A percentile compares a stretch with the other conserved stretches of the same genome.
Conservation (phyloP, 2,888 invertebrate species). For the Beris morrisii region DNA sequence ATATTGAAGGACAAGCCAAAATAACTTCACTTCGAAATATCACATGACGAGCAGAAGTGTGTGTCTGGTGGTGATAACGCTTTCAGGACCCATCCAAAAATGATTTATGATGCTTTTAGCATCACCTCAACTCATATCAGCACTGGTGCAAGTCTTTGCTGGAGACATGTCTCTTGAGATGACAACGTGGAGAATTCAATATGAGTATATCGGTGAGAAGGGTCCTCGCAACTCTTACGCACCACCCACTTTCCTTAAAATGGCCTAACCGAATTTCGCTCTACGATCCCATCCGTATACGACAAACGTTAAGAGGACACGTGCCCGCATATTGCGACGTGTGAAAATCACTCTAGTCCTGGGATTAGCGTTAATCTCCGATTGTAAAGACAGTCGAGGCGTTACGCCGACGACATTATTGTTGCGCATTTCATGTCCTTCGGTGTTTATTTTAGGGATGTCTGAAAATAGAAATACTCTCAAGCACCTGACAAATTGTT, state of each 20-base stretch:
- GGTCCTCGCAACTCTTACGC: no score
- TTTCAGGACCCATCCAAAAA: conserved; percentile 20
- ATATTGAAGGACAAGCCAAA: no score
- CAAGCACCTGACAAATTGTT: conserved; percentile 24
- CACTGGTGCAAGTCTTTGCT: conserved; percentile 22
- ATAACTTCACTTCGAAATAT: no score
- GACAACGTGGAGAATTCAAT: conserved; percentile 20
- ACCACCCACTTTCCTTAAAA: no score
- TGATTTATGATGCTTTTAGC: conserved; percentile 24
- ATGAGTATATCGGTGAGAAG: not conserved
- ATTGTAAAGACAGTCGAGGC: conserved; percentile 30
- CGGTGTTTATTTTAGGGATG: conserved; percentile 19
- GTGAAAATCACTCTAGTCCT: conserved; percentile 46
- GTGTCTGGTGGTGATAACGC: conserved; percentile 22
- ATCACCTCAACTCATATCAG: conserved; percentile 8
- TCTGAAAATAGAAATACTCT: not conserved
- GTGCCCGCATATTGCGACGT: conserved; percentile 41
- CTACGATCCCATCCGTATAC: no score
- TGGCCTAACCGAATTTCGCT: no score
- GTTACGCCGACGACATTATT: not conserved
- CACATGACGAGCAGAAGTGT: not conserved
- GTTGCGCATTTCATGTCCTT: conserved; percentile 26
- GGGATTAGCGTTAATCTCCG: conserved; percentile 50
- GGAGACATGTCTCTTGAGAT: conserved; percentile 17
- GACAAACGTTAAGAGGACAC: conserved; percentile 29